Evolutionary conservation across 1,140 invertebrate species (phyloP), one percentile per base, ranked within the genome.

Genomic region (Brachionus asplanchnoidis): DNA sequence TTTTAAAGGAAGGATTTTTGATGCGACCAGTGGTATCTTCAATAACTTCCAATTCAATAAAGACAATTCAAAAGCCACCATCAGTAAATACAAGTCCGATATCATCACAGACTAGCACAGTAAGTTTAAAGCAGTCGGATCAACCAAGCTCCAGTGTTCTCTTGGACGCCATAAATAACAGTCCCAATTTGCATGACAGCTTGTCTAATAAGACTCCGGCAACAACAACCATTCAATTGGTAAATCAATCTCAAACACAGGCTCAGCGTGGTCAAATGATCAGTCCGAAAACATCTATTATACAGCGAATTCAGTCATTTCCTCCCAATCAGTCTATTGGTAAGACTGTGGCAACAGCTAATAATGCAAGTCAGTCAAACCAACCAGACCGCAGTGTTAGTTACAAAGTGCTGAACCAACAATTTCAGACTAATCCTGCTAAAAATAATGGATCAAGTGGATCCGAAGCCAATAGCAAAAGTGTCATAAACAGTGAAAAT

Each of bases 201-300:
- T 42, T 17, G 1, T 50, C 20, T 3, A 77, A 46, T 77, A 20
- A 28, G 26, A 26, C 42, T 26, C 42, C 20, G 9, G 14, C 17
- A 11, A 77, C 73, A 12, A 77, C 73, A 23, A 77, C 73, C 17
- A 77, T 77, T 28, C 73, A 77, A 50, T 26, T 77, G 23, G 20
- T 77, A 77, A 77, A 77, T 77, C 23, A 44, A 23, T 23, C 26
- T 77, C 73, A 77, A 11, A 3, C 73, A 4, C 40, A 46, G 46
- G 20, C 73, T 50, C 42, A 77, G 26, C 73, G 68, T 17, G n/a
- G 68, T 14, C 73, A 46, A 23, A 11, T 50, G 12, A 50, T 50
- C 8, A 77, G 26, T 50, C 44, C 42, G 14, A 77, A 77, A 77
- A 77, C 73, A 50, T 77, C 73, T 77, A 50, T 77, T 23, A 77